Evolutionary conservation across 2,797 vertebrate genomes (phyloP), one percentile per base, ranked within the genome.

Genomic region (Carduelis carduelis): DNA sequence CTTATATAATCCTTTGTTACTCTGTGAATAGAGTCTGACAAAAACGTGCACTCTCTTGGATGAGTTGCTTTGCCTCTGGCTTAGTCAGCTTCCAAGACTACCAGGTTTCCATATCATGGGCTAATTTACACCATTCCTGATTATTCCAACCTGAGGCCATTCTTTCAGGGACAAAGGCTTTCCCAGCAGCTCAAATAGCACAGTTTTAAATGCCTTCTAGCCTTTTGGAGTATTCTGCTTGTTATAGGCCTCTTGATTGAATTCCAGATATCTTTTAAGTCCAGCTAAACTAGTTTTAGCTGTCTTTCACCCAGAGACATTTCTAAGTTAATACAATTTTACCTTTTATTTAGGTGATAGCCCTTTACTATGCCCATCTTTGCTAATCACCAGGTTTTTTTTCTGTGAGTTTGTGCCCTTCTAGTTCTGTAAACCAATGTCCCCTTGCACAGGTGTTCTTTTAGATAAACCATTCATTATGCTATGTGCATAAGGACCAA

Each of bases 61-160:
- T 56, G 69, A 88, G 44, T 49, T 81, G 72, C 72, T 91, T 74
- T 94, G 69, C 83, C 83, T 86, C 65, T 83, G 83, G 80, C 61
- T 91, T 75, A 83, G 53, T 57, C 92, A 90, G 12, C 65, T 90
- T 93, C 68, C 93, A 91, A 91, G 64, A 56, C 59, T 79, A 83
- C 52, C 37, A 87, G 63, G 27, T 50, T 91, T 87, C 43, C 14
- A 0, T 52, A 49, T 60, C 60, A 26, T n/a, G 41, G 60, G 14
- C 69, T 91, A 87, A 88, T 90, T 93, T 69, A 70, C 80, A 70
- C 53, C 34, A 26, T 47, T 88, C 53, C 53, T 16, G 6, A 46
- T 81, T 89, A 71, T 83, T 56, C 60, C 72, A 83, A 68, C 79
- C 83, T n/a, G 56, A 74, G 56, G 72, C 61, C 47, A 37, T 88